phyloP scores from a whole-genome alignment of 30 jellyfish, hydroid and myxozoan species.

The Cassiopea xamachana region DNA sequence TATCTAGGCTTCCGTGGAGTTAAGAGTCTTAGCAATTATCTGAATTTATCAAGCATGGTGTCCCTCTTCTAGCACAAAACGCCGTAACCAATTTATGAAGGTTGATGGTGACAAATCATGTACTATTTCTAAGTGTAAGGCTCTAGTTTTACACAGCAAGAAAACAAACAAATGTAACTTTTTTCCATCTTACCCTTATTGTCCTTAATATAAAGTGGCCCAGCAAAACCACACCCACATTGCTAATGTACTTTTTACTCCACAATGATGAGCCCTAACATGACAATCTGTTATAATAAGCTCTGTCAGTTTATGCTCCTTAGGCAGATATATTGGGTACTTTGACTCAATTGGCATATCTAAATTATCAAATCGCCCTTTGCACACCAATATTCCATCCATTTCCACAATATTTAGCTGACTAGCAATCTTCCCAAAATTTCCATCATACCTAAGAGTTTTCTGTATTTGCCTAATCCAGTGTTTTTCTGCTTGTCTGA shows the following conservation, averaged over 20 bases:
- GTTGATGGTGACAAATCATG: too few relatives aligned
- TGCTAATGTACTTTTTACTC: too few relatives aligned
- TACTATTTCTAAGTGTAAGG: neutral
- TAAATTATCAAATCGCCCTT: slow-evolving; percentile 2
- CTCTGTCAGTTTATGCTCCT: too few relatives aligned
- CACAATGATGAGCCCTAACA: too few relatives aligned
- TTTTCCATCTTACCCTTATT: too few relatives aligned
- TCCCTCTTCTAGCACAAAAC: slow-evolving; percentile 35
- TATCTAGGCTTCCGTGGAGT: slow-evolving; percentile 3
- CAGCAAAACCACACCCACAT: too few relatives aligned
- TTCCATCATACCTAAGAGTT: neutral
- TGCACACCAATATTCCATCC: slow-evolving; percentile 2
- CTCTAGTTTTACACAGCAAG: slow-evolving; percentile 43
- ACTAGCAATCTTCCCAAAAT: neutral
- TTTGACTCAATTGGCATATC: neutral
- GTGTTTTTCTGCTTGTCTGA: slow-evolving; percentile 2
- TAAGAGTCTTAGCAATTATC: slow-evolving; percentile 60
- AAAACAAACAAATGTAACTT: neutral
- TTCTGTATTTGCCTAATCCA: slow-evolving; percentile 34
- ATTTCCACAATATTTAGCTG: neutral
- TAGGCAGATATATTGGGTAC: slow-evolving; percentile 20
- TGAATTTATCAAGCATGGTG: neutral
- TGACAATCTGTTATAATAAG: too few relatives aligned
- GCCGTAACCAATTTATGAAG: slow-evolving; percentile 13
- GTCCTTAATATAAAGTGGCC: too few relatives aligned